phyloP scores from a whole-genome alignment of 2,888 invertebrate genomes.

The Eristalinus aeneus region DNA sequence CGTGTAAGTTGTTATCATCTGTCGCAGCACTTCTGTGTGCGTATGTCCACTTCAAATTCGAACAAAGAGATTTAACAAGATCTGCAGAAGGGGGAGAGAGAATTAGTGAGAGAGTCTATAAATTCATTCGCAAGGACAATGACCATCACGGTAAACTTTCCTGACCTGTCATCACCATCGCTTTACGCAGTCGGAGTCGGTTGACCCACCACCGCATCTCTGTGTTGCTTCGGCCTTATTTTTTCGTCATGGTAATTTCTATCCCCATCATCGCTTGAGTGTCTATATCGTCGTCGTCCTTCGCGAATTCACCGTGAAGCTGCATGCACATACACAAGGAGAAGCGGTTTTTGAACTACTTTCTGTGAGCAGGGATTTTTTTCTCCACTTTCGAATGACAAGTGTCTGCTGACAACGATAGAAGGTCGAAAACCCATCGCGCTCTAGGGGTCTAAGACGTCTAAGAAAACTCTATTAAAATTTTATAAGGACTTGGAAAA shows the following conservation, averaged over 20 bases:
- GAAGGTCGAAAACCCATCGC: not conserved
- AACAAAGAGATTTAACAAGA: conserved; percentile 54
- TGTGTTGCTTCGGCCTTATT: conserved; percentile 43
- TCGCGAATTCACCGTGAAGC: not conserved
- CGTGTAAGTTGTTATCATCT: not conserved
- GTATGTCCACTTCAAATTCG: not conserved
- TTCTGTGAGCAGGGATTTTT: too few relatives aligned
- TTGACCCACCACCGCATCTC: conserved; percentile 19
- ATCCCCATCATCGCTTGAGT: conserved; percentile 27
- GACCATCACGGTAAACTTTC: conserved; percentile 58
- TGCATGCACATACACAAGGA: not conserved
- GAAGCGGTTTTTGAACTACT: not conserved
- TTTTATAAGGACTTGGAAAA: conserved; percentile 34
- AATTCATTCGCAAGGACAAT: conserved; percentile 34
- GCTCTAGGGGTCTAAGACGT: not conserved
- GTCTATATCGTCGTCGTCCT: conserved; percentile 20
- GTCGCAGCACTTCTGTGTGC: not conserved
- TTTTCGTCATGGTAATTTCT: conserved; percentile 25
- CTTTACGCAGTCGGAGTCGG: not conserved
- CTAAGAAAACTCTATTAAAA: conserved; percentile 41
- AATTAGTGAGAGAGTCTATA: not conserved
- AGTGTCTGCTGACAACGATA: not conserved
- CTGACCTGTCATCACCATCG: conserved; percentile 43
- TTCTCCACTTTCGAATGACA: not conserved
- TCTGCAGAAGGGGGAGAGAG: not conserved